phyloP scores from a whole-genome alignment of 1,140 invertebrate genomes.

The Lethrus apterus region DNA sequence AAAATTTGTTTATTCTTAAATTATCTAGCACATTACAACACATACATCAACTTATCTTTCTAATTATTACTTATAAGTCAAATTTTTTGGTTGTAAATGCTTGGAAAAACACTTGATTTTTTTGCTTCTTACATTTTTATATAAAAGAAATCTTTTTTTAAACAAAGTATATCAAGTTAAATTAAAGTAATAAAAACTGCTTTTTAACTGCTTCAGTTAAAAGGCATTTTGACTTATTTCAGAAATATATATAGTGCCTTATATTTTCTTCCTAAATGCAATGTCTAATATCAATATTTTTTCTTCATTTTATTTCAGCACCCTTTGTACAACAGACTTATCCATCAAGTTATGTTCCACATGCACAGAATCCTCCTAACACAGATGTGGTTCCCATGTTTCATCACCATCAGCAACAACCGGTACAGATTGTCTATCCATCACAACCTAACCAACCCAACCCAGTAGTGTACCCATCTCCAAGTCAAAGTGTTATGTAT shows the following conservation, averaged over 20 bases:
- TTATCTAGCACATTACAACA: no score
- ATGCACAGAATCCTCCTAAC: constrained; percentile 9
- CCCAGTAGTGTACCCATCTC: constrained; percentile 27
- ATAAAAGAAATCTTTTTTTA: no score
- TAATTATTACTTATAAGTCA: no score
- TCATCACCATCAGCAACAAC: no score
- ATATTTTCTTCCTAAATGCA: no score
- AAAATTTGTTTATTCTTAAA: background rate
- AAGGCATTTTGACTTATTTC: no score
- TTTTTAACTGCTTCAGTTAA: no score
- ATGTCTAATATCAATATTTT: background rate
- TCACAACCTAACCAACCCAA: constrained; percentile 22
- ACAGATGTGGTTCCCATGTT: constrained; percentile 32
- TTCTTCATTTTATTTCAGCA: constrained; percentile 9
- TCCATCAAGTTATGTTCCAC: constrained; percentile 16
- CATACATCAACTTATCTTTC: no score
- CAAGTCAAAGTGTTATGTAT: constrained; percentile 32
- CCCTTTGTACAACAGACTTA: constrained; percentile 10
- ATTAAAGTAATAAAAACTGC: no score
- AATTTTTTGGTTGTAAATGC: background rate
- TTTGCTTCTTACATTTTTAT: no score
- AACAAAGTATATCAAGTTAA: no score
- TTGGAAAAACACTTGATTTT: background rate
- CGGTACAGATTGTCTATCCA: constrained; percentile 28
- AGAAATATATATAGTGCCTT: no score